Evolutionary conservation across 2,113 vertebrate genomes (phyloP).

Genomic region (Neogale vison): DNA sequence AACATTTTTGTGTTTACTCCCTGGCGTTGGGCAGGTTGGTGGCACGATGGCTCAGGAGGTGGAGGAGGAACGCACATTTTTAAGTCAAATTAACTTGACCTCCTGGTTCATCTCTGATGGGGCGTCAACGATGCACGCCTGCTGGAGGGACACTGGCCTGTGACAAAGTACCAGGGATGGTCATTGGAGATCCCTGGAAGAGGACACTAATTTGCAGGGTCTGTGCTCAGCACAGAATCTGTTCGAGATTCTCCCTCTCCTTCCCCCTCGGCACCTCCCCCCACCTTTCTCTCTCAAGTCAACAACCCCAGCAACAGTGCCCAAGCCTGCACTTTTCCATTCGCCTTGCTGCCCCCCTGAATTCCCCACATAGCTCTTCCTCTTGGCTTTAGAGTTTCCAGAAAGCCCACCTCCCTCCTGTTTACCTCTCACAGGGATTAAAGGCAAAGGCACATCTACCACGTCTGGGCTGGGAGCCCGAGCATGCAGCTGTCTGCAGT

Average conservation of each 20-base stretch:
- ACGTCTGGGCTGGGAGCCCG: neutral
- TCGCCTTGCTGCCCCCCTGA: rapidly evolving
- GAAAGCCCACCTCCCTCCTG: neutral
- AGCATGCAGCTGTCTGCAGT: neutral
- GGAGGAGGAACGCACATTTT: rapidly evolving
- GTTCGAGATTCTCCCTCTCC: no score
- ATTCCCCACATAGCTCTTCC: neutral
- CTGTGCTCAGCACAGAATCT: no score
- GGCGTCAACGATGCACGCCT: rapidly evolving
- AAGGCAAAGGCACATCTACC: neutral
- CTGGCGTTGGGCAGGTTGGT: neutral
- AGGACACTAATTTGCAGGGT: neutral
- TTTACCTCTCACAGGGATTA: neutral
- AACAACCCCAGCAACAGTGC: no score
- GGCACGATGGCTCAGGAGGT: neutral
- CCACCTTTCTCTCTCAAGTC: no score
- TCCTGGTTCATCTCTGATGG: neutral
- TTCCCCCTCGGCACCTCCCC: no score
- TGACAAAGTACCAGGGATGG: rapidly evolving
- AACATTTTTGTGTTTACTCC: neutral
- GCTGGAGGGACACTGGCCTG: neutral
- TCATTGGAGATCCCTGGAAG: neutral
- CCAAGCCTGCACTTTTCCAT: rapidly evolving
- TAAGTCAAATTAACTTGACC: neutral
- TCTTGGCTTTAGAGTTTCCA: neutral